Evolutionary conservation across 2,888 invertebrate genomes (phyloP).

Genomic region (Plagodis pulveraria): DNA sequence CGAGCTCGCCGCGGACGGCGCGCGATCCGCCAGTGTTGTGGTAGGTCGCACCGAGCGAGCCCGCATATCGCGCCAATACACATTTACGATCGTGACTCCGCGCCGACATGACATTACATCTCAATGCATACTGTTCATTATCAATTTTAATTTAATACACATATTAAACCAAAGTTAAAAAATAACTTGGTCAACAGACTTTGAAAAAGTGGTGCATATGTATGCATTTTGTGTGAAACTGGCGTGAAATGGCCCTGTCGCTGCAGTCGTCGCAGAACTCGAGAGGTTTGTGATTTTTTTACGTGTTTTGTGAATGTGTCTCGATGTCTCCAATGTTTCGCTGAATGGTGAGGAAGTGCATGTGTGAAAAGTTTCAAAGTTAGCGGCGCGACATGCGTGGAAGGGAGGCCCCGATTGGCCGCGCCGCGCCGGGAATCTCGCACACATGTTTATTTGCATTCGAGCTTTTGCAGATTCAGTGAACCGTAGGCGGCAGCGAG

Average conservation of each 20-base stretch:
- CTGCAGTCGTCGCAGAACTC: conserved; percentile 84
- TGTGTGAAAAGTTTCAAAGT: conserved; percentile 78
- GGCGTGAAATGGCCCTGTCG: conserved; percentile 85
- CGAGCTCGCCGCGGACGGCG: conserved; percentile 39
- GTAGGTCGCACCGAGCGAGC: conserved; percentile 84
- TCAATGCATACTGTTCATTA: conserved; percentile 13
- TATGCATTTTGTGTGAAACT: conserved; percentile 77
- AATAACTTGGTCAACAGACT: conserved; percentile 36
- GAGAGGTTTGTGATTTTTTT: conserved; percentile 75
- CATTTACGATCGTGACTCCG: conserved; percentile 72
- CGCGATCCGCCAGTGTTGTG: conserved; percentile 83
- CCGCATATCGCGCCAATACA: conserved; percentile 58
- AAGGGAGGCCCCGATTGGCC: conserved; percentile 71
- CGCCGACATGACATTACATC: conserved; percentile 68
- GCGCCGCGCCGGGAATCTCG: conserved; percentile 57
- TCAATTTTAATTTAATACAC: conserved; percentile 2
- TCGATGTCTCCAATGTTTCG: conserved; percentile 41
- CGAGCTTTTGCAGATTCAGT: conserved; percentile 80
- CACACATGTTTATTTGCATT: conserved; percentile 84
- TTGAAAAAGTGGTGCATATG: conserved; percentile 62
- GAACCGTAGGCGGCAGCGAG: conserved; percentile 74
- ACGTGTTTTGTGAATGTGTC: conserved; percentile 35
- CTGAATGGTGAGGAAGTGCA: conserved; percentile 61
- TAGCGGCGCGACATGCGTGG: conserved; percentile 78
- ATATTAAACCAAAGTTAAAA: not conserved